phyloP scores from a whole-genome alignment of 2,113 vertebrate genomes.

The Arizona elegans region DNA sequence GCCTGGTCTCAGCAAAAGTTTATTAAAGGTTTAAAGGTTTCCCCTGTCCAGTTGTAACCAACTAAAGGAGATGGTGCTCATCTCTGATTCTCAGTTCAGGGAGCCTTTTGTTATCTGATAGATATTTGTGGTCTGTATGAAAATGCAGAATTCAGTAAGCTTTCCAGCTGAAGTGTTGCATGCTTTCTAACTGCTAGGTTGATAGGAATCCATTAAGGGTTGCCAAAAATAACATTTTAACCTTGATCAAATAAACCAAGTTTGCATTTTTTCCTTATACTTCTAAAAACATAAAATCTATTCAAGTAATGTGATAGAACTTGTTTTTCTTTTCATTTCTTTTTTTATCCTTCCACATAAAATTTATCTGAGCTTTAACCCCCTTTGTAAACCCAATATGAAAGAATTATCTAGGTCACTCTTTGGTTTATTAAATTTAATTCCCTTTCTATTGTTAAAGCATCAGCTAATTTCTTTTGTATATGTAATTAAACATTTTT shows the following conservation, averaged over 20 bases:
- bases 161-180: no score
- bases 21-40: background rate
- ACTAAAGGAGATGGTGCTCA: no score
- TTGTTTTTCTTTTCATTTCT: background rate
- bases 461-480: background rate
- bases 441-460: no score
- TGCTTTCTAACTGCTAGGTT: no score
- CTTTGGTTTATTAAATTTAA: background rate
- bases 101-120: no score
- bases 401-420: background rate
- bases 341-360: background rate
- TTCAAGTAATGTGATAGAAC: background rate
- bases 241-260: background rate
- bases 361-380: background rate
- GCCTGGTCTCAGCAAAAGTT: background rate
- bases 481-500: background rate
- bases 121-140: no score
- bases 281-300: background rate
- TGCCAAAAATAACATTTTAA: background rate
- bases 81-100: no score
- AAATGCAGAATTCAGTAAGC: no score
- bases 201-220: background rate
- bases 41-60: no score
- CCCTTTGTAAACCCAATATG: background rate
- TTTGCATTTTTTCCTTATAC: background rate